A percentile compares a stretch with the other conserved stretches of the same genome.
phyloP scores from a whole-genome alignment of 2,797 vertebrate genomes.

The Dipus sagitta region DNA sequence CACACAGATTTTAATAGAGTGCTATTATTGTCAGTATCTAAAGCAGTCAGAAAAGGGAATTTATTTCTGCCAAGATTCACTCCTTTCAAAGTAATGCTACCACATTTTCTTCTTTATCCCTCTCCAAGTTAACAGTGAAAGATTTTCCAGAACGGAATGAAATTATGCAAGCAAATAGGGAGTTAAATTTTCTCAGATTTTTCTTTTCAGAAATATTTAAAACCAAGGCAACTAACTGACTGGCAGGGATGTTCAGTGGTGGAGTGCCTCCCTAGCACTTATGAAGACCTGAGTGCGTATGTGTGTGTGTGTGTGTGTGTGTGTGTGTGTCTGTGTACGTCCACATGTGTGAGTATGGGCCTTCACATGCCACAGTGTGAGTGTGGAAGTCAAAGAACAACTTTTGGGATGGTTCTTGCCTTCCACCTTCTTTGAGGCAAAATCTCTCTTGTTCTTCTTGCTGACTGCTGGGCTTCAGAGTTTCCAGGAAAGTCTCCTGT shows the following conservation, averaged over 20 bases:
- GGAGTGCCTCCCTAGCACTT: neutral
- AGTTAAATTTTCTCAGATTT: constrained; percentile 15
- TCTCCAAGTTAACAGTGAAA: constrained; percentile 77
- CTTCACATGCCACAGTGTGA: too few relatives aligned
- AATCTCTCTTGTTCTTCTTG: too few relatives aligned
- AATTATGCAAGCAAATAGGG: constrained; percentile 67
- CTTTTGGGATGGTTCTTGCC: too few relatives aligned
- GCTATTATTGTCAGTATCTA: neutral
- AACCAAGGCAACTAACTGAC: neutral
- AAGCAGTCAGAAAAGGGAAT: constrained; percentile 39
- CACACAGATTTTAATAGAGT: too few relatives aligned
- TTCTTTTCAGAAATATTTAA: constrained; percentile 49
- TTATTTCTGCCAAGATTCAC: constrained; percentile 63
- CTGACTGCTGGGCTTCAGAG: too few relatives aligned
- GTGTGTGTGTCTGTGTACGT: too few relatives aligned
- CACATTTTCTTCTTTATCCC: neutral
- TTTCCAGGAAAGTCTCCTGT: too few relatives aligned
- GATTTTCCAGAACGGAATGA: constrained; percentile 76
- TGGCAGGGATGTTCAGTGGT: neutral
- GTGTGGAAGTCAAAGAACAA: too few relatives aligned
- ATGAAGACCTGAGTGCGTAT: neutral
- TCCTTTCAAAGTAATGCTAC: constrained; percentile 52
- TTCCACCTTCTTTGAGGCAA: too few relatives aligned
- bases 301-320: too few relatives aligned
- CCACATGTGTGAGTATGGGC: too few relatives aligned